Evolutionary conservation across 2,797 vertebrate genomes (phyloP).

Genomic region (Myripristis jacobus): DNA sequence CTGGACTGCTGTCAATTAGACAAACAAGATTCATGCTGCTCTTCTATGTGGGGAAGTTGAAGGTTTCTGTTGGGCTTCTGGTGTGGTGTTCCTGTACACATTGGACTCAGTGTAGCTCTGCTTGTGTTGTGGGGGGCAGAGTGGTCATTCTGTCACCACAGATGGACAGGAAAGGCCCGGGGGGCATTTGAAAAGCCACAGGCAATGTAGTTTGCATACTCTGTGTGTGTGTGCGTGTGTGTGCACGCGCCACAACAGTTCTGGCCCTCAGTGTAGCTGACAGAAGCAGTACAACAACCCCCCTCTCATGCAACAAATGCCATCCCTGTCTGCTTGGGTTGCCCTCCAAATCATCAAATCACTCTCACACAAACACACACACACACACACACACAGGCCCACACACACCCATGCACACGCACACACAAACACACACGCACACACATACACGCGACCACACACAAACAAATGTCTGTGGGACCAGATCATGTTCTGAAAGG

Average conservation of each 20-base stretch:
- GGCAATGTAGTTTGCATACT: slow-evolving; percentile 70
- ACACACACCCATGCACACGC: slow-evolving; percentile 21
- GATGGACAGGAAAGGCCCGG: slow-evolving; percentile 82
- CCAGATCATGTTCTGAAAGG: slow-evolving; percentile 40
- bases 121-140: slow-evolving; percentile 68
- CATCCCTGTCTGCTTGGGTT: slow-evolving; percentile 75
- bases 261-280: slow-evolving; percentile 45
- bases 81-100: slow-evolving; percentile 42
- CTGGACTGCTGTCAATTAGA: slow-evolving; percentile 74
- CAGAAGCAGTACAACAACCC: slow-evolving; percentile 62
- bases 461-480: slow-evolving; percentile 38
- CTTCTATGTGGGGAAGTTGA: slow-evolving; percentile 48
- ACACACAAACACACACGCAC: slow-evolving; percentile 3
- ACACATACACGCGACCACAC: slow-evolving; percentile 27
- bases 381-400: slow-evolving; percentile 17
- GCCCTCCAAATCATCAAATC: slow-evolving; percentile 77
- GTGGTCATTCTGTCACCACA: slow-evolving; percentile 83
- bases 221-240: slow-evolving; percentile 46
- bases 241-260: slow-evolving; percentile 27
- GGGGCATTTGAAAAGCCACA: slow-evolving; percentile 72
- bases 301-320: slow-evolving; percentile 82
- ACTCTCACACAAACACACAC: slow-evolving; percentile 60
- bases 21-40: slow-evolving; percentile 72
- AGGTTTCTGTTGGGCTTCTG: slow-evolving; percentile 53
- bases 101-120: slow-evolving; percentile 53